Evolutionary conservation across 1,140 invertebrate species (phyloP), one percentile per base, ranked within the genome.

Genomic region (Trichomalopsis sarcophagae): DNA sequence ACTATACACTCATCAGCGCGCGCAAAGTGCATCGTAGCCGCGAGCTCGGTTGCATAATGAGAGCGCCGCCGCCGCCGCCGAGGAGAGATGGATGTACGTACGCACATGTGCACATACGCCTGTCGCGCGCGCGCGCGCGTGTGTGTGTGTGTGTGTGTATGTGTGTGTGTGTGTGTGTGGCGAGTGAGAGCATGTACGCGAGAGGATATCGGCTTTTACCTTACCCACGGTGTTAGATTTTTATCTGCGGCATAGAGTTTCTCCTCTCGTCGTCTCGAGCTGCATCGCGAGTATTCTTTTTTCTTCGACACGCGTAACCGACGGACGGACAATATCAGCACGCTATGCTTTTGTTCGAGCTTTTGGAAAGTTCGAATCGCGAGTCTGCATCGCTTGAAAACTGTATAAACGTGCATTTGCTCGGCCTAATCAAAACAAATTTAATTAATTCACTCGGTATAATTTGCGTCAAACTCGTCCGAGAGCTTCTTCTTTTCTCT

Each of bases 151-250:
- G n/a, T n/a, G n/a, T n/a, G n/a, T n/a, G n/a, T n/a, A n/a, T n/a
- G n/a, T n/a, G n/a, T n/a, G n/a, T n/a, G n/a, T n/a, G n/a, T n/a
- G 80, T n/a, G 33, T 74, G 68, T 14, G 69, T 7, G 75, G 17
- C 36, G 21, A 66, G 80, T 69, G 33, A 66, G 50, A 33, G 44
- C 14, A 7, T 36, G 36, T 47, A 50, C 13, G 17, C 69, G 68
- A 71, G 68, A 71, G 66, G 75, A 79, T 84, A 79, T 84, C 75
- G 62, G 11, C 62, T 84, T 78, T 84, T 84, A 82, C 27, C 62
- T 66, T 79, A 79, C 66, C 62, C 30, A 75, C 75, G 62, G 74
- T 77, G 47, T 76, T 82, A 76, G 50, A 75, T 76, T 82, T 66
- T 82, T 76, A 44, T 68, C n/a, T 6, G 40, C 33, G 33, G 73